Evolutionary conservation across 2,888 invertebrate genomes (phyloP).

Genomic region (Spodoptera exigua): DNA sequence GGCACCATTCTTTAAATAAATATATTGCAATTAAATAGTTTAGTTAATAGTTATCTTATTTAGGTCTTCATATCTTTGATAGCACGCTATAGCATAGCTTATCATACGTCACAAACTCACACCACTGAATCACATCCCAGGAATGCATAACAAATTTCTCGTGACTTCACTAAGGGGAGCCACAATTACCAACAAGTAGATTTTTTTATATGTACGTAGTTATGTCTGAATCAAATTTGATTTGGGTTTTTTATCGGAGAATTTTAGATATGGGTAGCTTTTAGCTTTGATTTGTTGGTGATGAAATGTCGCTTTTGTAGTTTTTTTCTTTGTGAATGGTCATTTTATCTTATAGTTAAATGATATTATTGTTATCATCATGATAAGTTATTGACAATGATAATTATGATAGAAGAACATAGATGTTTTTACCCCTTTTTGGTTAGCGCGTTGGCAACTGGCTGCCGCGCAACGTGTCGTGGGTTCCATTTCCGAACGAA

Average conservation of each 20-base stretch:
- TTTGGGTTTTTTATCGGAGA: conserved; percentile 33
- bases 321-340: too few relatives aligned
- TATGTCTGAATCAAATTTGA: conserved; percentile 34
- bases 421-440: too few relatives aligned
- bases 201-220: conserved; percentile 9
- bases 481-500: too few relatives aligned
- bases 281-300: conserved; percentile 34
- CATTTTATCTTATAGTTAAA: too few relatives aligned
- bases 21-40: too few relatives aligned
- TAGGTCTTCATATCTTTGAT: neutral
- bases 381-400: too few relatives aligned
- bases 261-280: conserved; percentile 14
- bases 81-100: conserved; percentile 14
- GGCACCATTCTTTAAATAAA: too few relatives aligned
- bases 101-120: conserved; percentile 2
- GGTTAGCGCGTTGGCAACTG: too few relatives aligned
- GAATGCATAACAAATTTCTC: conserved; percentile 58
- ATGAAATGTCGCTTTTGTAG: neutral
- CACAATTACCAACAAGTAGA: conserved; percentile 12
- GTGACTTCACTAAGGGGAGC: conserved; percentile 37
- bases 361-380: too few relatives aligned
- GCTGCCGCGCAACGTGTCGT: too few relatives aligned
- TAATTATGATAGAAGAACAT: too few relatives aligned
- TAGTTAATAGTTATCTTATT: neutral
- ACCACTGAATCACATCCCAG: conserved; percentile 52